Evolutionary conservation across 2,888 invertebrate genomes (phyloP), one percentile per base, ranked within the genome.

Genomic region (Zhuqinia jingwanae): DNA sequence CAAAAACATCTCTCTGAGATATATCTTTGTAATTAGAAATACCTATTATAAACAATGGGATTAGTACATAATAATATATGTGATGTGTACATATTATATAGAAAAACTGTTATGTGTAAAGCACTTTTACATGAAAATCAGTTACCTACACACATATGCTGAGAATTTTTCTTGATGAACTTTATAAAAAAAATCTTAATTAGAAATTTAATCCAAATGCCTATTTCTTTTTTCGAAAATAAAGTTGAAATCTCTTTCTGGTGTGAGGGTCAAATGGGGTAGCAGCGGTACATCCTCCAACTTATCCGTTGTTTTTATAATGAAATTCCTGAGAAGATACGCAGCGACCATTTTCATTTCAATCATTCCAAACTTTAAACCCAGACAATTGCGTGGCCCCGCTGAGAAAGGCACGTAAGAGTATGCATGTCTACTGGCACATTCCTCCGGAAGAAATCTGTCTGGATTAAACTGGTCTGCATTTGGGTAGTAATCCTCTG

Each of bases 291-390:
- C 20, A 25, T 63, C 78, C 25, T 68, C 65, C 53, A 27, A 8
- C 13, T 65, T 80, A n/a, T 80, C 80, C 0, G 36, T 53, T 13
- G 68, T 65, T 0, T 10, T 50, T 30, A 80, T 22, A 15, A 25
- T 22, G 56, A 70, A 80, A 42, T 80, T 53, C 8, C 45, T 22
- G 0, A 80, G 56, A 1, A 70, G 25, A 42, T 80, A 70, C 2
- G 80, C 80, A 0, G 70, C 80, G 36, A 79, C 60, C 2, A 45
- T 60, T 60, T 77, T 77, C 60, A 77, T 77, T 60, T 77, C 60
- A 6, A 79, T 50, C 79, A 79, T 79, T 2, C n/a, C 79, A 42
- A 79, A 65, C 22, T 65, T 79, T 1, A 65, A 2, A 11, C 79
- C 79, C 20, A 70, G 22, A 53, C 65, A 79, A 15, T 17, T 50